A percentile compares a stretch with the other conserved stretches of the same genome.
Evolutionary conservation across 2,797 vertebrate species (phyloP).

Genomic region (Thalassophryne amazonica): DNA sequence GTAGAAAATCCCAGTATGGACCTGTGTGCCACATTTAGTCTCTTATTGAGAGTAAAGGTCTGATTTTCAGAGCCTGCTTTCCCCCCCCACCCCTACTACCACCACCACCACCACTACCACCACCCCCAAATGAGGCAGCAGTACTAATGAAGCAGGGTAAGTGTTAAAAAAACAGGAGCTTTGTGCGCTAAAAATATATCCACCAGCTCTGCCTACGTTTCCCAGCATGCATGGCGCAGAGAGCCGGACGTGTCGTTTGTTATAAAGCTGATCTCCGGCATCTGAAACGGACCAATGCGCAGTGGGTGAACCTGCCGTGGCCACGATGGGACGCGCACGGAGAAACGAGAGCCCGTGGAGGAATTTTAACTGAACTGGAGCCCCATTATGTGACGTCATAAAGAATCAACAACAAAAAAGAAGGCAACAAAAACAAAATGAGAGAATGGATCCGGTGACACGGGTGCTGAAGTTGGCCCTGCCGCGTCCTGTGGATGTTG

Average conservation of each 20-base stretch:
- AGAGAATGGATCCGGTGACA: constrained; percentile 42
- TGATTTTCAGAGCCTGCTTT: no score
- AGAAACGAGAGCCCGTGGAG: constrained; percentile 50
- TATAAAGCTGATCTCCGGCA: constrained; percentile 68
- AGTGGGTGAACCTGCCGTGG: constrained; percentile 68
- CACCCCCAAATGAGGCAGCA: no score
- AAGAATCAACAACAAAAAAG: background rate
- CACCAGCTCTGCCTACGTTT: constrained; percentile 65
- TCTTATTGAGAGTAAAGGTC: no score
- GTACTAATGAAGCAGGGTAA: no score
- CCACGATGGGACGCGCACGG: constrained; percentile 61
- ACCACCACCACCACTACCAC: no score
- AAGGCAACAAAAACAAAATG: background rate
- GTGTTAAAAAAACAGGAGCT: no score
- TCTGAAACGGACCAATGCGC: constrained; percentile 46
- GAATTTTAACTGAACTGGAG: constrained; percentile 50
- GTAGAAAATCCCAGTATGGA: no score
- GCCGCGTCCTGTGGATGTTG: constrained; percentile 73
- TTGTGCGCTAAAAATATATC: no score
- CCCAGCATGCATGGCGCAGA: constrained; percentile 56
- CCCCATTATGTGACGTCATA: constrained; percentile 10
- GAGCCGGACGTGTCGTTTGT: constrained; percentile 74
- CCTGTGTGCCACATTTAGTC: no score
- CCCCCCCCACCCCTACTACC: no score
- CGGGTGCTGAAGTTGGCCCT: constrained; percentile 80